A percentile compares a stretch with the other conserved stretches of the same genome.
These are phyloP conservation scores for Rosalia funebris DNA, from an alignment of 2,888 invertebrate species.

Conservation along the genomic window DNA sequence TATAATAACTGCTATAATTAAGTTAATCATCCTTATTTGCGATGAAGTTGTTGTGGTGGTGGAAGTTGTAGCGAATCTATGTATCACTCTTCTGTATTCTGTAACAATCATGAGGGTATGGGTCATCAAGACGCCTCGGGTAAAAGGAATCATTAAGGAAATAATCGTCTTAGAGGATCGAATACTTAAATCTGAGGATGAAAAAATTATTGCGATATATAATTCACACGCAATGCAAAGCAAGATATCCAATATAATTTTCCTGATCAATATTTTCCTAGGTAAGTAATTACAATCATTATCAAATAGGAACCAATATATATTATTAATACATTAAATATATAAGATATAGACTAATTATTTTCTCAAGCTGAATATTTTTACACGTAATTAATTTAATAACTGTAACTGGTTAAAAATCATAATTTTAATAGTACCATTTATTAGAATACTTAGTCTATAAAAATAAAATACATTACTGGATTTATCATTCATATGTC, in stretches of 20 bases:
- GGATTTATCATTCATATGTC: no score
- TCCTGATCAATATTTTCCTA: constrained; percentile 34
- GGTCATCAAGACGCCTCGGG: constrained; percentile 32
- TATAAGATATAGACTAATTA: no score
- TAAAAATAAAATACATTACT: no score
- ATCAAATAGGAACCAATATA: no score
- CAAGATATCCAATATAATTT: constrained; percentile 31
- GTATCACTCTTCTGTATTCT: constrained; percentile 41
- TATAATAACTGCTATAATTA: constrained; percentile 29
- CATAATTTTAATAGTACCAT: no score
- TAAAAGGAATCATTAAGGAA: constrained; percentile 36
- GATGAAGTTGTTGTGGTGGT: constrained; percentile 23
- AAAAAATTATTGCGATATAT: constrained; percentile 36
- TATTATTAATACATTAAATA: no score
- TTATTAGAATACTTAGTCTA: no score
- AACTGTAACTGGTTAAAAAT: no score
- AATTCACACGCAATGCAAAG: constrained; percentile 33
- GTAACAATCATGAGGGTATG: constrained; percentile 40
- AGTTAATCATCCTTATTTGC: constrained; percentile 25
- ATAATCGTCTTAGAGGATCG: constrained; percentile 41
- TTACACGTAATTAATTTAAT: no score
- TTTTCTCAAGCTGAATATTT: no score
- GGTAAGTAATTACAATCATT: constrained; percentile 29
- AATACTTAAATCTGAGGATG: constrained; percentile 30
- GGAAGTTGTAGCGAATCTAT: constrained; percentile 40